Evolutionary conservation across 2,113 vertebrate species (phyloP).

Genomic region (Vanacampus margaritifer): DNA sequence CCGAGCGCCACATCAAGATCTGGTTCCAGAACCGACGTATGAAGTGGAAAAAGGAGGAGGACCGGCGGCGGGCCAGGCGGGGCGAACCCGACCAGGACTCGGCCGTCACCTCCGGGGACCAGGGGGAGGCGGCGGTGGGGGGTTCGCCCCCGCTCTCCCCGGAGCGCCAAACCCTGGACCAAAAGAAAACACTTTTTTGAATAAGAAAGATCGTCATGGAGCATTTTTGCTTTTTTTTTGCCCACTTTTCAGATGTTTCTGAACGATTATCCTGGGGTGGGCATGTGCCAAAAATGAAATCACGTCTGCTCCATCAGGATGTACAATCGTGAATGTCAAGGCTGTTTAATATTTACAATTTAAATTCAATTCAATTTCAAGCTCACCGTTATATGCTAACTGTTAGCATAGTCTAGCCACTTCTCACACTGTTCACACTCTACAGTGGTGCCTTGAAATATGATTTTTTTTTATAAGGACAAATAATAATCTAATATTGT

Average conservation of each 20-base stretch:
- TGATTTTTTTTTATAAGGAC: too few relatives aligned
- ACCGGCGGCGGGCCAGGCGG: constrained; percentile 78
- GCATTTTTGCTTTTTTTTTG: neutral
- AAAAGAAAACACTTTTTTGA: neutral
- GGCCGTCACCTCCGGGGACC: constrained; percentile 84
- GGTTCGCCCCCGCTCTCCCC: constrained; percentile 63
- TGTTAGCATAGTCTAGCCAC: too few relatives aligned
- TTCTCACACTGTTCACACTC: too few relatives aligned
- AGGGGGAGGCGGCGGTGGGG: constrained; percentile 69
- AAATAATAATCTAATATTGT: neutral
- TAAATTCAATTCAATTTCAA: too few relatives aligned
- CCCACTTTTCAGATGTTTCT: neutral
- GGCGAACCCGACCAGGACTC: constrained; percentile 88
- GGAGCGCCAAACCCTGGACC: neutral
- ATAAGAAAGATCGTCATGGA: neutral
- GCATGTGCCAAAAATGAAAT: neutral
- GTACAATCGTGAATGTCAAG: neutral
- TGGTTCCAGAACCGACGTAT: constrained; percentile 95
- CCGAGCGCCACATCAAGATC: constrained; percentile 96
- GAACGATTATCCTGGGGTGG: neutral
- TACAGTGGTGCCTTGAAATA: neutral
- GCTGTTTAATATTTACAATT: too few relatives aligned
- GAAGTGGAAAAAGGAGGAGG: constrained; percentile 99
- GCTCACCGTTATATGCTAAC: too few relatives aligned
- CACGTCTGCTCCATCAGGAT: neutral